Evolutionary conservation across 2,113 vertebrate species (phyloP), one percentile per base, ranked within the genome.

Genomic region (Engystomops pustulosus): DNA sequence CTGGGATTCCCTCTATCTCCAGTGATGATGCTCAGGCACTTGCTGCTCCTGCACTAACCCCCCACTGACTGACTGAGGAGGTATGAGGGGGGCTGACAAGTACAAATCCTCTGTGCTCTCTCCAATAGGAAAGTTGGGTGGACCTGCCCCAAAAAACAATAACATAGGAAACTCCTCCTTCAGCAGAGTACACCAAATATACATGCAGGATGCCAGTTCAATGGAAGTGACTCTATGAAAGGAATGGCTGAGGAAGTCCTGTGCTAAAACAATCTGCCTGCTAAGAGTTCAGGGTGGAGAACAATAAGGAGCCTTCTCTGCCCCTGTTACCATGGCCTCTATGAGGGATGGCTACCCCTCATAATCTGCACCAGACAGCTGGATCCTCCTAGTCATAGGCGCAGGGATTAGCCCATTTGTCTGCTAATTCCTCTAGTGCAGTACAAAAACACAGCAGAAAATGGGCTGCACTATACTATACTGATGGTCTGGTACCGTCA

Each of bases 131-230:
- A 85, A 78, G 23, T 77, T 85, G 74, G 74, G 83, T 78, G 74
- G 74, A 79, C 74, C 83, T 41, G 30, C 45, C 82, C 72, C 65
- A 67, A 68, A 41, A 83, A 85, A 85, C 83, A 79, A 78, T 85
- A 79, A 84, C 72, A 82, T 72, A 69, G 83, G 83, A 79, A 85
- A 85, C 83, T 79, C 83, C 83, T 69, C 83, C 83, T 79, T 70
- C 65, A 70, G 60, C 83, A 85, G 82, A 44, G 32, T 49, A 78
- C 47, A 84, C 67, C 74, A 55, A 85, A n/a, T 74, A 85, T 78
- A 79, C 44, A 34, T 79, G 83, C 83, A 85, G 83, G 75, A 79
- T 79, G 83, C 65, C 18, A 69, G 32, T 20, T 77, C 72, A 77
- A 78, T 84, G 82, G 58, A 44, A 77, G 41, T 69, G 27, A 84